Base-by-base conservation (phyloP, 1,140 invertebrate species). In the Sesamia nonagrioides region DNA sequence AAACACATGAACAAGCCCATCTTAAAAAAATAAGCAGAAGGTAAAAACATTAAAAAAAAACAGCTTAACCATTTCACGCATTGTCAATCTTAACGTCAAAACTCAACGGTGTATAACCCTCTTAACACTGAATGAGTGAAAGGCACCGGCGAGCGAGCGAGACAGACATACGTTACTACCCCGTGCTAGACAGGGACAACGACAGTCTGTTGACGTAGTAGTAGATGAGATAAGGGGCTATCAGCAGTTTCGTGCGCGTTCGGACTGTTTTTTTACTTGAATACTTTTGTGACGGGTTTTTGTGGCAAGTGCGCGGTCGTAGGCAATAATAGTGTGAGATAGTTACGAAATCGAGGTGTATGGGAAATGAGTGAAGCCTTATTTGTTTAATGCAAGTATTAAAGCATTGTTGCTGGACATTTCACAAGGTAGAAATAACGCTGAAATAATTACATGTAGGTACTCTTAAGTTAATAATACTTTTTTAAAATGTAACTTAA, bases 171-270 rank as follows among this genome's bases (percentile, higher is more conserved):
- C 15, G 52, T n/a, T 77, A 79, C 61, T 40, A 15, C 27, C 11
- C n/a, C 21, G 69, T 48, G 89, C 73, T 66, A 79, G 89, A 91
- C 21, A 80, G 83, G 66, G 89, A 92, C 76, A 80, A 86, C 50
- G 56, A 72, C 80, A 88, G 87, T 89, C 86, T 93, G 92, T 94
- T 94, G 92, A 94, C 92, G 92, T 93, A 92, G 92, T 92, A 90
- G 89, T 90, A 92, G 91, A 92, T 92, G 92, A 92, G 92, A 93
- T 93, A 94, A 93, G 92, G 92, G 88, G 91, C 91, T 94, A 94
- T 94, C 92, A 94, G 90, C 86, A 88, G 84, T 87, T 86, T 78
- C 68, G 75, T 37, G 87, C 77, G 87, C 87, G 87, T 92, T 93
- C 84, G 81, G 78, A 88, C 52, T 66, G 54, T 78, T 85, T 80